Conservation (phyloP, 2,113 vertebrate species). For the Alexandromys fortis region DNA sequence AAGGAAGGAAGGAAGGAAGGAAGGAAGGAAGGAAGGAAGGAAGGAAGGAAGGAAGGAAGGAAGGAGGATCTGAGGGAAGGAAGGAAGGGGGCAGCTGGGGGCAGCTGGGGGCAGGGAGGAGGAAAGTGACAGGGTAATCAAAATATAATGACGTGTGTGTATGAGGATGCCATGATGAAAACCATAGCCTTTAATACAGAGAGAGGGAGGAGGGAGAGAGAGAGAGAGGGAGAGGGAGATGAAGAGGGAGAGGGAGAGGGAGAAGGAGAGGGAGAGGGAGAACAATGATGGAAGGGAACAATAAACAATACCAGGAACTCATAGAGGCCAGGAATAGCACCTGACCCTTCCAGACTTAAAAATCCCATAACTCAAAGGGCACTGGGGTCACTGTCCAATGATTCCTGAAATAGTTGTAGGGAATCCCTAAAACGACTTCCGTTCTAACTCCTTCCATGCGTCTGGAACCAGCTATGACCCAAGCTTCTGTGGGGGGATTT, state of each 20-base stretch:
- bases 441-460: background rate
- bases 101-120: background rate
- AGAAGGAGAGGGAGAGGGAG: background rate
- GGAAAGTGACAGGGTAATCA: background rate
- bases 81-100: background rate
- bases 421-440: background rate
- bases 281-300: too few species aligned
- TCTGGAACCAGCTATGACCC: background rate
- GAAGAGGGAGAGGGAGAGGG: too few species aligned
- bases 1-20: background rate
- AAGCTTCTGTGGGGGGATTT: background rate
- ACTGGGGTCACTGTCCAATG: background rate
- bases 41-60: background rate
- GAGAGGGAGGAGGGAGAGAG: accelerated
- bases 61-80: background rate
- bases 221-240: background rate
- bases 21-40: background rate
- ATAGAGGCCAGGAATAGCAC: background rate
- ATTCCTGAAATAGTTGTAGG: background rate
- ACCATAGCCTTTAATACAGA: background rate
- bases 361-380: background rate
- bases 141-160: background rate
- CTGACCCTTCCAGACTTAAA: background rate
- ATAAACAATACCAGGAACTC: background rate
- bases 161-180: background rate